Evolutionary conservation across 2,113 vertebrate species (phyloP).

Genomic region (Colossoma macropomum): DNA sequence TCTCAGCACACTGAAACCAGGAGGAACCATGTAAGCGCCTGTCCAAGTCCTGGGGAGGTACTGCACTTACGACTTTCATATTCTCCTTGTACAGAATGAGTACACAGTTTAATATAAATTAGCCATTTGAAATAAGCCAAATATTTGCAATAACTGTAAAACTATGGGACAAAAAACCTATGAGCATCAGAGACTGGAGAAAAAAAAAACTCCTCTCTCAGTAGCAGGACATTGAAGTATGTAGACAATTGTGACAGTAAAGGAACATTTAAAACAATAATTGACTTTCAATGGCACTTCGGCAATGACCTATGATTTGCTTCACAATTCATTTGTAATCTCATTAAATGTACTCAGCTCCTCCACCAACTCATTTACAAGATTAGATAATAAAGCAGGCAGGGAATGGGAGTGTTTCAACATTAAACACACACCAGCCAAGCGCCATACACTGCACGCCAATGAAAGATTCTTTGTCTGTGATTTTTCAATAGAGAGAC

Average conservation of each 20-base stretch:
- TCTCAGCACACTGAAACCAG: neutral
- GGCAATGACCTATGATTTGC: conserved; percentile 75
- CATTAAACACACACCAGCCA: conserved; percentile 60
- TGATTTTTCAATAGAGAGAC: conserved; percentile 14
- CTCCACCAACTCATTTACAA: conserved; percentile 79
- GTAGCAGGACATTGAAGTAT: conserved; percentile 52
- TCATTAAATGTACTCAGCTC: conserved; percentile 77
- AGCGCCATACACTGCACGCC: neutral
- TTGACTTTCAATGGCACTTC: conserved; percentile 72
- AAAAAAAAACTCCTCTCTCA: neutral
- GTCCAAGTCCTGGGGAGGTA: neutral
- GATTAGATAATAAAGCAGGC: conserved; percentile 78
- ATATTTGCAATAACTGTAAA: conserved; percentile 17
- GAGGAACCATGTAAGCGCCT: neutral
- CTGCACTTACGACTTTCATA: conserved; percentile 4
- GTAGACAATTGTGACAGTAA: conserved; percentile 56
- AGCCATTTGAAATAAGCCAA: conserved; percentile 15
- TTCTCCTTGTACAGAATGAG: neutral
- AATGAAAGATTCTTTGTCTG: neutral
- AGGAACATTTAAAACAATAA: conserved; percentile 75
- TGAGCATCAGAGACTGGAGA: neutral
- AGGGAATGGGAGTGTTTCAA: conserved; percentile 70
- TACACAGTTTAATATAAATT: neutral
- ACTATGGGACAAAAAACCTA: neutral
- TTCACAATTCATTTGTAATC: conserved; percentile 81